Conservation (phyloP, 2,113 vertebrate species). For the Panurus biarmicus region DNA sequence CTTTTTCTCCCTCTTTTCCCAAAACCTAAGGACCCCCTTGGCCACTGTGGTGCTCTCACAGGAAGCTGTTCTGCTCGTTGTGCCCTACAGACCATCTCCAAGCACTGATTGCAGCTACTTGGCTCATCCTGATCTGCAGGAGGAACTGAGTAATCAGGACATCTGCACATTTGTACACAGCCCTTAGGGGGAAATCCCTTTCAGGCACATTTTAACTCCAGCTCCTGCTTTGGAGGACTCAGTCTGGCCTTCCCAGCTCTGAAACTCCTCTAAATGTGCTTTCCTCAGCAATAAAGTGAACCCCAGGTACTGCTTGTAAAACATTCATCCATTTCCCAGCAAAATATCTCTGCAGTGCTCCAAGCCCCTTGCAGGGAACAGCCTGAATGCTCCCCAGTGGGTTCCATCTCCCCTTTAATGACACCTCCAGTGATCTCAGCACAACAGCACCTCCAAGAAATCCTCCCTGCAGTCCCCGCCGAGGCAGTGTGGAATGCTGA, state of each 20-base stretch:
- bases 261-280: not conserved
- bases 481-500: not conserved
- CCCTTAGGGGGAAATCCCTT: not conserved
- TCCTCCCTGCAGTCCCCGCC: not conserved
- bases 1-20: not conserved
- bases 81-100: not conserved
- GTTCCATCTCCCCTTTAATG: not conserved
- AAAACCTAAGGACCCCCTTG: not conserved
- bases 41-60: not conserved
- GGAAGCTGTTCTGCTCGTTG: not conserved
- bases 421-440: not conserved
- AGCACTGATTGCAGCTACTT: not conserved
- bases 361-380: not conserved
- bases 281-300: not conserved
- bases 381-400: not conserved
- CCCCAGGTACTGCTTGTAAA: not conserved
- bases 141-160: not conserved
- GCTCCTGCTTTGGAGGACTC: not conserved
- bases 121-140: not conserved
- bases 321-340: not conserved
- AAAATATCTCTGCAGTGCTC: not conserved
- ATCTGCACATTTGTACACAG: not conserved
- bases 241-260: not conserved
- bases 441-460: not conserved
- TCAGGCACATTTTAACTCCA: not conserved